Percentiles rank a stretch among this genome's conserved stretches.
These are phyloP conservation scores for Tortrix viridana DNA, from an alignment of 2,888 invertebrate genomes.

Conservation along the genomic window DNA sequence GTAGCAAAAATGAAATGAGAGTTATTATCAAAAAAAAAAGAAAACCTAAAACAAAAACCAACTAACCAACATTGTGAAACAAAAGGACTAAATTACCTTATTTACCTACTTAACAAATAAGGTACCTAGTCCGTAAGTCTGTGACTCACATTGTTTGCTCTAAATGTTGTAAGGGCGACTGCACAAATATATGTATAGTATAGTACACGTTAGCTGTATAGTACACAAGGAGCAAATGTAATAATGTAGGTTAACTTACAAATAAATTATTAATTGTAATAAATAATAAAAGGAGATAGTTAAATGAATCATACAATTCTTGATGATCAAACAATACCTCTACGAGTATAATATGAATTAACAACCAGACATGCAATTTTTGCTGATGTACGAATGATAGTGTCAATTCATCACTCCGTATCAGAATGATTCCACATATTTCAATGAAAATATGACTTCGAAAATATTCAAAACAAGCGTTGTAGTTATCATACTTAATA, in stretches of 20 bases:
- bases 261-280: not conserved
- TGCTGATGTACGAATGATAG: not conserved
- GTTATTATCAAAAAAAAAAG: too few species aligned
- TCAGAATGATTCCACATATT: slow-evolving; percentile 6
- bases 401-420: slow-evolving; percentile 4
- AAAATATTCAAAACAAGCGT: slow-evolving; percentile 6
- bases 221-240: not conserved
- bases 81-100: slow-evolving; percentile 2
- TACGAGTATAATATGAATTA: too few species aligned
- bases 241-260: not conserved
- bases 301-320: too few species aligned
- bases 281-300: not conserved
- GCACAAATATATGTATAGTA: not conserved
- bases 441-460: slow-evolving; percentile 14
- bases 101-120: not conserved
- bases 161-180: not conserved
- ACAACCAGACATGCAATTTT: too few species aligned
- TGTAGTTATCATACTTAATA: not conserved
- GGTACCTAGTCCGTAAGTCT: not conserved
- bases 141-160: not conserved
- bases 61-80: not conserved
- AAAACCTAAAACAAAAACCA: too few species aligned
- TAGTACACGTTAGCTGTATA: not conserved
- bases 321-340: too few species aligned
- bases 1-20: too few species aligned